Evolutionary conservation across 1,140 invertebrate species (phyloP), one percentile per base, ranked within the genome.

Genomic region (Euura lappo): DNA sequence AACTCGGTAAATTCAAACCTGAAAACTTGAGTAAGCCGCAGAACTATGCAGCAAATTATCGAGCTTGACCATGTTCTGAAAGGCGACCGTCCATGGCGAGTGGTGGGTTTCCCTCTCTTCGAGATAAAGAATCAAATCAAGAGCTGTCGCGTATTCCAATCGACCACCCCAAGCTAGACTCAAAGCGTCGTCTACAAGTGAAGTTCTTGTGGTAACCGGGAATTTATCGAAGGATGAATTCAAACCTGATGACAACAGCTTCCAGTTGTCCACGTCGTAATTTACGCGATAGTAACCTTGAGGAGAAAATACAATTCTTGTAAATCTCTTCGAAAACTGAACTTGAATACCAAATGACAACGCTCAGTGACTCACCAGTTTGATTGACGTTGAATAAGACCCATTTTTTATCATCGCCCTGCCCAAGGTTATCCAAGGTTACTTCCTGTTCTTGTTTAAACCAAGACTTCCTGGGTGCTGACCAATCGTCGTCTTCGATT

Each of bases 211-310:
- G 68, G 77, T 74, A 5, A 74, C 13, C 2, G 93, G 86, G 76
- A 94, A 92, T 8, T 88, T 80, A 2, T 82, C 75, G 11, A 84
- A 86, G 72, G 86, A 79, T 2, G 75, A 71, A 6, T 80, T 73
- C n/a, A 93, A 77, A 42, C 89, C 86, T 2, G 84, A 70, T 2
- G 83, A 83, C 7, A 93, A 79, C n/a, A 89, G 76, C 44, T 87
- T 79, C 92, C 92, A 93, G 80, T 92, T 92, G 44, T 84, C 78
- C 11, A 77, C 67, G 71, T 93, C 91, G 80, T 93, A 93, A 81
- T 93, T 92, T 2, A 93, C 91, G 60, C 91, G 84, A 77, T 91
- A 92, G 76, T 90, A 92, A 42, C 91, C 91, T 89, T 77, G 10
- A 79, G 60, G 28, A 72, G 3, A 69, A 51, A 71, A 70, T 51